Base-by-base conservation (phyloP, 2,113 vertebrate species). In the Ameiurus melas region DNA sequence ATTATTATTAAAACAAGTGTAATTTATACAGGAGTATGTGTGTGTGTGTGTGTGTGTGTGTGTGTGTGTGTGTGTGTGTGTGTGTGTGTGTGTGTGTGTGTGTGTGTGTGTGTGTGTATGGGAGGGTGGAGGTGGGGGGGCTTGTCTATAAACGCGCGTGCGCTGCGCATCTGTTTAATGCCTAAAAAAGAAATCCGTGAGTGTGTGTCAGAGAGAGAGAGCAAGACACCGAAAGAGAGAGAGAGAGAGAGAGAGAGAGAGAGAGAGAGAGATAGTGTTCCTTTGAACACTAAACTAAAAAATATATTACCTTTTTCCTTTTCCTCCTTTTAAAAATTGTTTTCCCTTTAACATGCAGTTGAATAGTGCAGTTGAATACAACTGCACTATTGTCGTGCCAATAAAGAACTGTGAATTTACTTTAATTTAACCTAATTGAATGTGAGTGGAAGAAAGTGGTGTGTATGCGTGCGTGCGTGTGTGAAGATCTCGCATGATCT, bases 401-500 rank as follows among this genome's bases (percentile, higher is more conserved):
- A 39, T 33, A 43, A 12, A 36, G 16, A 39, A 33, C 70, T 73
- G 9, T 25, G 39, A 47, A 53, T 51, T 78, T 27, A 16, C 14
- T 51, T 14, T 25, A 13, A 51, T 51, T 51, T 16, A 27, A 27
- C 43, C 43, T 47, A 51, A 78, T 51, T 51, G 25, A 78, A 78
- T n/a, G 6, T 78, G 73, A 77, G 73, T 13, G 73, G 10, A 43
- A 77, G 39, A 77, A 78, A 53, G 43, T 27, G 70, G 68, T 19
- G 71, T 75, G 73, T 77, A 39, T 77, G 73, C 57, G 71, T 25
- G 86, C 17, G 80, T 53, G 80, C 36, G 36, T 39, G 64, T 22
- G 78, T 22, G 81, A 58, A 84, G 62, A 43, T 84, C 25, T 43
- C 22, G 10, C 43, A 89, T 86, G 33, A 84, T 80, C 78, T 87